phyloP scores from a whole-genome alignment of 2,888 invertebrate species.

The Drosophila anceps region DNA sequence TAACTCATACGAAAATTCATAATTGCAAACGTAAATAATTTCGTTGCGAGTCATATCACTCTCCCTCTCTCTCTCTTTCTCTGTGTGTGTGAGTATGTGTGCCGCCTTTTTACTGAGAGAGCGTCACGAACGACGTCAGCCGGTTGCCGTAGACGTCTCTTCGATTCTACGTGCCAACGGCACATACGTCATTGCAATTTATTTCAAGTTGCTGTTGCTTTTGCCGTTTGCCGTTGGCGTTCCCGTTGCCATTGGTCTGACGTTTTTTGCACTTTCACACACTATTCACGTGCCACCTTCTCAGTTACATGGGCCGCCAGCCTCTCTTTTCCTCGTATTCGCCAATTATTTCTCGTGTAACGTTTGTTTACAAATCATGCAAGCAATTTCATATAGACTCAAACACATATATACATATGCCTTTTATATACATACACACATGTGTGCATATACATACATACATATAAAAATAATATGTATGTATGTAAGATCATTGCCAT shows the following conservation, averaged over 20 bases:
- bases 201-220: conserved; percentile 50
- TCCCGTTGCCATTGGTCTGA: conserved; percentile 37
- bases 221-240: conserved; percentile 29
- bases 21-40: neutral
- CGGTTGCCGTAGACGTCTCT: conserved; percentile 35
- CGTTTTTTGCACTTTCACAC: conserved; percentile 80
- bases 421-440: neutral
- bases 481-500: neutral
- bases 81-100: neutral
- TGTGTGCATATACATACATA: neutral
- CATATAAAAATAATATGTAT: too few relatives aligned
- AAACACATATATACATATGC: neutral
- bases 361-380: conserved; percentile 61
- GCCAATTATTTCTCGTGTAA: conserved; percentile 29
- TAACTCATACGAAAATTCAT: neutral
- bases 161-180: conserved; percentile 44
- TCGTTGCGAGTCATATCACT: neutral
- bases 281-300: conserved; percentile 71
- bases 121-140: conserved; percentile 75
- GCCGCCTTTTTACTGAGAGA: conserved; percentile 25
- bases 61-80: neutral
- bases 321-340: conserved; percentile 14
- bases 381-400: neutral
- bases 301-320: conserved; percentile 40
- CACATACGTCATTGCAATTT: conserved; percentile 74